A percentile compares a stretch with the other conserved stretches of the same genome.
Conservation (phyloP, 2,113 vertebrate genomes). For the Apus apus region DNA sequence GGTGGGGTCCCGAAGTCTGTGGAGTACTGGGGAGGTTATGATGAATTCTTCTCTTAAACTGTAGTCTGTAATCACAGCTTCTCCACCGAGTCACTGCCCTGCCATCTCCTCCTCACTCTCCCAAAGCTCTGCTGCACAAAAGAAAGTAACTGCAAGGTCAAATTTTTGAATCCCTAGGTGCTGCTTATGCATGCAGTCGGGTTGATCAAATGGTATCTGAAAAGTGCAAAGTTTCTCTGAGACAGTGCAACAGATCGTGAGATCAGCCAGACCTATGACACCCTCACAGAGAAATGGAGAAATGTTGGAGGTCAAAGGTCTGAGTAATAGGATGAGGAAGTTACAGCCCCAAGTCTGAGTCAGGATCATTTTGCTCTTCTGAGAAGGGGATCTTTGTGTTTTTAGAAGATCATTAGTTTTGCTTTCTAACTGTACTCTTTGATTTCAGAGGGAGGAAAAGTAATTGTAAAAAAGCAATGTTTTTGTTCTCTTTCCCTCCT, state of each 20-base stretch:
- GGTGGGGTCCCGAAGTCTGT: not conserved
- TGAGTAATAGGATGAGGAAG: slow-evolving; percentile 21
- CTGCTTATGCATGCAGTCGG: not conserved
- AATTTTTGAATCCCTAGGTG: not conserved
- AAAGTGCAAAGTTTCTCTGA: not conserved
- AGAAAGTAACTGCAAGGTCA: not conserved
- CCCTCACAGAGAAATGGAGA: not conserved
- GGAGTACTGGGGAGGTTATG: not conserved
- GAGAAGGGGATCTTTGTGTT: not conserved
- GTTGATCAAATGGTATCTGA: not conserved
- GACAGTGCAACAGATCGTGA: not conserved
- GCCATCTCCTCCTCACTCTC: not conserved
- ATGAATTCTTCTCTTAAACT: not conserved
- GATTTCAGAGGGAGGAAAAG: not conserved
- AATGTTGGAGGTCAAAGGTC: not conserved
- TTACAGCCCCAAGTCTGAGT: slow-evolving; percentile 1
- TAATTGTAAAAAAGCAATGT: not conserved
- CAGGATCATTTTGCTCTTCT: not conserved
- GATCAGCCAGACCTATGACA: not conserved
- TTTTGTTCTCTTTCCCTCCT: not conserved
- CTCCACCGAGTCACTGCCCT: not conserved
- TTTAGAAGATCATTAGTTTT: slow-evolving; percentile 20
- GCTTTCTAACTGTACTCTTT: not conserved
- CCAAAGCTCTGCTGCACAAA: not conserved
- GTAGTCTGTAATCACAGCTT: not conserved